Evolutionary conservation across 2,797 vertebrate species (phyloP), one percentile per base, ranked within the genome.

Genomic region (Clarias pachynema): DNA sequence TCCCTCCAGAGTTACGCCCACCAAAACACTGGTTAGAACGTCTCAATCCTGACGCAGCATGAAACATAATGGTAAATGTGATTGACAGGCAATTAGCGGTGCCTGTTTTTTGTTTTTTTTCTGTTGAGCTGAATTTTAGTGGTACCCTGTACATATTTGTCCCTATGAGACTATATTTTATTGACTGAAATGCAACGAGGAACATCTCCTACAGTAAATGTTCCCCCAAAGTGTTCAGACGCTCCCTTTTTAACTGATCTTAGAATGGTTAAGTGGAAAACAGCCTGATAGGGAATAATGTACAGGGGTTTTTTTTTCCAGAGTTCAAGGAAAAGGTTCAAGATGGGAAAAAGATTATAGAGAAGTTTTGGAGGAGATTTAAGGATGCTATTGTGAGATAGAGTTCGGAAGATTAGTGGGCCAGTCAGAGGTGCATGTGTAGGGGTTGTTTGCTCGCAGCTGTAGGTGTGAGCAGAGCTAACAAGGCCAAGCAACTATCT

Each of bases 401-500:
- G 62, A 62, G 72, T 69, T 63, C 72, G 12, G 49, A 18, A 70
- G 73, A 78, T 78, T 77, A 40, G 57, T 22, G 66, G 59, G 57
- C 72, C 40, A 20, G 80, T 85, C 65, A 79, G 75, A 74, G 72
- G 66, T 84, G 78, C 16, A 26, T 75, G 79, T 80, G 77, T 68
- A 63, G 60, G 59, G 79, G 37, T 59, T 85, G 84, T 84, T 88
- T 88, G 77, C 83, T 86, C 34, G 49, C 63, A 82, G 62, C 79
- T 88, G 86, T 84, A 87, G 86, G 87, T 88, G 86, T 82, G 86
- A 86, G 69, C 34, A 20, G 81, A 82, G 87, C 53, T 84, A 87
- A 74, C 86, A 84, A 79, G 78, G 73, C 86, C 73, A 40, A 85
- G 81, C 87, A 81, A 77, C 69, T 83, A 66, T 83, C 82, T 84